Percentiles rank a stretch among this genome's conserved stretches.
Conservation (phyloP, 2,888 invertebrate genomes). For the Aromia moschata region DNA sequence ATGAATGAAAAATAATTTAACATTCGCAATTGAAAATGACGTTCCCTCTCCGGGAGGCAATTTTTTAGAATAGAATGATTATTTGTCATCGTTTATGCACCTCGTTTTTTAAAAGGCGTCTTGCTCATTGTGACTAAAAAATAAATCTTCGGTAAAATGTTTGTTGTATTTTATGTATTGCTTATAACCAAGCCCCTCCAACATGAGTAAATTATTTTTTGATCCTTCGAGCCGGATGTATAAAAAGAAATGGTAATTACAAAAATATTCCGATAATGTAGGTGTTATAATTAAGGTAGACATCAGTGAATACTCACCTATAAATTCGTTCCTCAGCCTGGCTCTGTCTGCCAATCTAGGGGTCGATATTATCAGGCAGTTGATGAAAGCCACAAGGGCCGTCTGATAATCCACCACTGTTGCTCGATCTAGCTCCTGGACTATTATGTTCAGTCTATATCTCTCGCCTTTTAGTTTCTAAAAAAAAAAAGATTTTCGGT, state of each 20-base stretch:
- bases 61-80: slow-evolving; percentile 4
- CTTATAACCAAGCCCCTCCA: too few species aligned
- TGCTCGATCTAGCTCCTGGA: slow-evolving; percentile 86
- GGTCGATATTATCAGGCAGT: slow-evolving; percentile 93
- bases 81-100: background rate
- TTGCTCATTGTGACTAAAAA: too few species aligned
- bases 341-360: slow-evolving; percentile 87
- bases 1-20: slow-evolving; percentile 15
- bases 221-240: slow-evolving; percentile 5
- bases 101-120: too few species aligned
- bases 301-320: slow-evolving; percentile 72
- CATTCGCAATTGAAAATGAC: background rate
- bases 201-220: too few species aligned
- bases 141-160: too few species aligned
- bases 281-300: too few species aligned
- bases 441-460: slow-evolving; percentile 88
- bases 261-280: too few species aligned
- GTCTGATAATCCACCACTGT: slow-evolving; percentile 88
- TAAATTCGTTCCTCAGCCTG: slow-evolving; percentile 91
- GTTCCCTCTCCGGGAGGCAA: background rate
- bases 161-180: too few species aligned
- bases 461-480: slow-evolving; percentile 87
- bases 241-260: too few species aligned
- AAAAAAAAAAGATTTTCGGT: slow-evolving; percentile 42
- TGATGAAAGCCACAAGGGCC: slow-evolving; percentile 91